Evolutionary conservation across 1,140 invertebrate genomes (phyloP).

Genomic region (Drosophila erecta): DNA sequence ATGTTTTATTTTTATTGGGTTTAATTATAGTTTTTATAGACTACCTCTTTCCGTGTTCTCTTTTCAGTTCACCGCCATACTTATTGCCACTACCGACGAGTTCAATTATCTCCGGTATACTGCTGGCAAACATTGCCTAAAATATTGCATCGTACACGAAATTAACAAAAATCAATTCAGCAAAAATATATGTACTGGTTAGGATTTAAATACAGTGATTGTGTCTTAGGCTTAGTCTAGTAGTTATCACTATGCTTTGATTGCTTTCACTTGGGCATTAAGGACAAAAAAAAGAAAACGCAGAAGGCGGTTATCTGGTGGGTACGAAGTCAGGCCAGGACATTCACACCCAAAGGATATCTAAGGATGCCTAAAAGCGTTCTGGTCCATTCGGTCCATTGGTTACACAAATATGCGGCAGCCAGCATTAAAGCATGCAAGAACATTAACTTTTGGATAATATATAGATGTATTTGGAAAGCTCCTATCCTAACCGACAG

Average conservation of each 20-base stretch:
- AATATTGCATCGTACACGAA: slow-evolving; percentile 85
- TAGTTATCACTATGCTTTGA: slow-evolving; percentile 35
- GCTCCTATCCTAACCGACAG: slow-evolving; percentile 25
- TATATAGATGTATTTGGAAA: slow-evolving; percentile 19
- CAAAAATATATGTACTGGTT: slow-evolving; percentile 57
- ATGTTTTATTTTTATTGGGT: slow-evolving; percentile 44
- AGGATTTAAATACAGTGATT: slow-evolving; percentile 28
- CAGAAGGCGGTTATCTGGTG: neutral
- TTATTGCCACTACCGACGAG: slow-evolving; percentile 98
- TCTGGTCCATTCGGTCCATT: slow-evolving; percentile 14
- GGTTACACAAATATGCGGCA: slow-evolving; percentile 66
- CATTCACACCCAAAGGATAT: slow-evolving; percentile 57
- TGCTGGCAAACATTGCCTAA: slow-evolving; percentile 98
- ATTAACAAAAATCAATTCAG: slow-evolving; percentile 62
- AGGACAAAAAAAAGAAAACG: slow-evolving; percentile 4
- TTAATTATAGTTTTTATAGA: slow-evolving; percentile 72
- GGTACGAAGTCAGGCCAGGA: slow-evolving; percentile 44
- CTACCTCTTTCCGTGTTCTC: slow-evolving; percentile 99
- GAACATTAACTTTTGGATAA: slow-evolving; percentile 45
- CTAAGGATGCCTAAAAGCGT: slow-evolving; percentile 57
- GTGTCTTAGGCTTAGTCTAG: slow-evolving; percentile 54
- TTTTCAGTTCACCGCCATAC: slow-evolving; percentile 98
- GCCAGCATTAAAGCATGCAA: slow-evolving; percentile 82
- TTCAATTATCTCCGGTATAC: slow-evolving; percentile 99
- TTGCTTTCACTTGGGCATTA: slow-evolving; percentile 9